Conservation (phyloP, 2,888 invertebrate species). For the Drosophila subquinaria region DNA sequence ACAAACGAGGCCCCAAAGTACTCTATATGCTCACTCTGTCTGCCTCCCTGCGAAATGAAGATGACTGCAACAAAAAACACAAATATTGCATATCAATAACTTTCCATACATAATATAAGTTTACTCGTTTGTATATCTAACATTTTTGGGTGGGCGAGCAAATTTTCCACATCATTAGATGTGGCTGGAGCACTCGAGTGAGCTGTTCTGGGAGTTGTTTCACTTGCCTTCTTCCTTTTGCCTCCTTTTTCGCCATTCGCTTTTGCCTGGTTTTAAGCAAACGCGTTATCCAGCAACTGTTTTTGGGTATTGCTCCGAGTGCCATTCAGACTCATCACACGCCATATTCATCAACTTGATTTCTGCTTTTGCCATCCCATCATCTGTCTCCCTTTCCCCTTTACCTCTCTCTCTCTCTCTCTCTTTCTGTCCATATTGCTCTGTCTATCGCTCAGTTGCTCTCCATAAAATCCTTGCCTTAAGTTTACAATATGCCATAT, state of each 20-base stretch:
- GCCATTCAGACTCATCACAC: slow-evolving; percentile 73
- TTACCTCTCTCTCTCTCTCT: neutral
- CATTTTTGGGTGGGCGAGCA: slow-evolving; percentile 44
- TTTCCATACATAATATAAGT: slow-evolving; percentile 23
- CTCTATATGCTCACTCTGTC: slow-evolving; percentile 21
- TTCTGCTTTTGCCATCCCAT: slow-evolving; percentile 44
- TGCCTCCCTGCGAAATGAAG: slow-evolving; percentile 26
- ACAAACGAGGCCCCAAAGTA: slow-evolving; percentile 41
- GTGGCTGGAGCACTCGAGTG: slow-evolving; percentile 69
- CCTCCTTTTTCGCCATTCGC: slow-evolving; percentile 1
- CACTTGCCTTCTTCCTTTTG: slow-evolving; percentile 29
- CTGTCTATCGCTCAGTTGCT: neutral
- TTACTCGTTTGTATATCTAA: slow-evolving; percentile 8
- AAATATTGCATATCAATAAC: slow-evolving; percentile 73
- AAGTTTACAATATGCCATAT: slow-evolving; percentile 41
- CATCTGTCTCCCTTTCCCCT: neutral
- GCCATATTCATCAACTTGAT: slow-evolving; percentile 76
- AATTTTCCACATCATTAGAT: slow-evolving; percentile 83
- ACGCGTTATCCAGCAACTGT: slow-evolving; percentile 40
- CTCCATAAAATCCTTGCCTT: slow-evolving; percentile 25
- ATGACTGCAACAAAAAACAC: slow-evolving; percentile 54
- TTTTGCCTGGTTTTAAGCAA: slow-evolving; percentile 23
- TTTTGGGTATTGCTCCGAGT: slow-evolving; percentile 40
- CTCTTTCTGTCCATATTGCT: neutral
- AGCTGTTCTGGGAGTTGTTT: slow-evolving; percentile 61